These are phyloP conservation scores for Limanda limanda DNA, from an alignment of 2,113 vertebrate genomes.

Conservation along the genomic window DNA sequence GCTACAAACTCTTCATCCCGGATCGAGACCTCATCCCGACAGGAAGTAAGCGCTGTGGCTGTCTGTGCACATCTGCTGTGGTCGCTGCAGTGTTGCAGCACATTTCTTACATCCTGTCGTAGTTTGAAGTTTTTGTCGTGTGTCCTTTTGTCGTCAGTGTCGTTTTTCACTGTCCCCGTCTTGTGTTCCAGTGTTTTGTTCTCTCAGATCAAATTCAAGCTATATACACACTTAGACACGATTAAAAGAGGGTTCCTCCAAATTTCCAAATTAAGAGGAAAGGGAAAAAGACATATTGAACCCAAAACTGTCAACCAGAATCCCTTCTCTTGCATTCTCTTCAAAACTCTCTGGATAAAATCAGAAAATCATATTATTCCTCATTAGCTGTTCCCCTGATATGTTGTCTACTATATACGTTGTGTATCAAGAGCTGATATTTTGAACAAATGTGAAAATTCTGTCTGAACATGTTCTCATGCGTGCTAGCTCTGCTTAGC, in stretches of 20 bases:
- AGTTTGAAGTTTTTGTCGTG: conserved; percentile 18
- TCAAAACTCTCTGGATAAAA: conserved; percentile 1
- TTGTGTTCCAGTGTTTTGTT: conserved; percentile 52
- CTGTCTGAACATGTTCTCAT: conserved; percentile 67
- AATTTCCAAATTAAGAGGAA: conserved; percentile 23
- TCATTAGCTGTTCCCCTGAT: conserved; percentile 4
- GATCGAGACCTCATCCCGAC: conserved; percentile 99
- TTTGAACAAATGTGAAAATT: conserved; percentile 65
- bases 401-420: background rate
- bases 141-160: conserved; percentile 47
- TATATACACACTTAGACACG: background rate
- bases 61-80: background rate
- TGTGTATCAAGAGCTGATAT: conserved; percentile 24
- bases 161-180: conserved; percentile 60
- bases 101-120: conserved; percentile 19
- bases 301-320: conserved; percentile 7
- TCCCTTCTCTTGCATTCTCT: background rate
- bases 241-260: conserved; percentile 17
- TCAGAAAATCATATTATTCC: no score
- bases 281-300: background rate
- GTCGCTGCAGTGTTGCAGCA: background rate
- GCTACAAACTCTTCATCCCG: conserved; percentile 98
- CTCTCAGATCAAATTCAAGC: conserved; percentile 1
- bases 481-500: conserved; percentile 58
- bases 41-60: conserved; percentile 89